Evolutionary conservation across 2,888 invertebrate genomes (phyloP), one percentile per base, ranked within the genome.

Genomic region (Plebejus melissa): DNA sequence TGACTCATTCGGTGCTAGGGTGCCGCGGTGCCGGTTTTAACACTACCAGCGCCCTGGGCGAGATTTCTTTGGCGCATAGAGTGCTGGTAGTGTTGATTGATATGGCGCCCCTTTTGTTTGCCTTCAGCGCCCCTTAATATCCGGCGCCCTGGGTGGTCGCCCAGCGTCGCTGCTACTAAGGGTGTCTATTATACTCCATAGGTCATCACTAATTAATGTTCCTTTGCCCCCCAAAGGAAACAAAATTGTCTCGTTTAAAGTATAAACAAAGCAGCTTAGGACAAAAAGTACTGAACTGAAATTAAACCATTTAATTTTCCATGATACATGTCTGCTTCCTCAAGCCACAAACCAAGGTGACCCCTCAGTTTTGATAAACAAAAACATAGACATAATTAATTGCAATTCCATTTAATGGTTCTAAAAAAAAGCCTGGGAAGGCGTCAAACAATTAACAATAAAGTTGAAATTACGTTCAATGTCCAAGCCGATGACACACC

Each of bases 361-460:
- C 54, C 72, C n/a, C 41, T 54, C 7, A n/a, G 16, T 54, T 46
- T 50, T 11, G 41, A 6, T 50, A 72, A 72, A 72, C 46, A 32
- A 22, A 72, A 72, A 72, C 28, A 6, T 13, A 54, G 22, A 71
- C 54, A 71, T 13, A 54, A 72, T 32, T 72, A 28, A 72, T 72
- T 32, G 72, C 41, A 50, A 71, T 22, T 71, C 54, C 54, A 54
- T 54, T 22, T 50, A 54, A 72, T 50, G 13, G 32, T 54, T 50
- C 9, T 16, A 72, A n/a, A 72, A 72, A 72, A 72, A 72, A 54
- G 50, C 72, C 72, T 72, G 72, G 72, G 72, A 72, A 72, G 54
- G 22, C 46, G 50, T 28, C 72, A 72, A 72, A 72, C 72, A 72
- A 72, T 72, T 72, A 72, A 72, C 72, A 72, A 72, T 72, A 54